A percentile compares a stretch with the other conserved stretches of the same genome.
These are phyloP conservation scores for Pampus argenteus DNA, from an alignment of 2,797 vertebrate species.

Conservation along the genomic window DNA sequence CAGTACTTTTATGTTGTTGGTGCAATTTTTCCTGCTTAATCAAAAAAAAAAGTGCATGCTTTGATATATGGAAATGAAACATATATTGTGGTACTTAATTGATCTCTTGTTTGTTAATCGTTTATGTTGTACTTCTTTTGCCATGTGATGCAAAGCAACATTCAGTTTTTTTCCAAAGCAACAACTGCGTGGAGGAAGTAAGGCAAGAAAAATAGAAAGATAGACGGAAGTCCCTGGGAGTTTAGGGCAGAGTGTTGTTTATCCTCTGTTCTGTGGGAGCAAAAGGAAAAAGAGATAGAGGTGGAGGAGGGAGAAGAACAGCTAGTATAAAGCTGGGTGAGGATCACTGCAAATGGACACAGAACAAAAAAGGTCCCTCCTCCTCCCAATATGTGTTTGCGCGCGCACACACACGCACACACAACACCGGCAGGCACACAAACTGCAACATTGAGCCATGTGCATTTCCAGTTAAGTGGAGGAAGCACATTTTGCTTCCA, in stretches of 20 bases:
- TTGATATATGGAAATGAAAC: conserved; percentile 81
- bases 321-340: conserved; percentile 58
- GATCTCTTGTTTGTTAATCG: conserved; percentile 73
- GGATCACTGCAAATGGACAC: conserved; percentile 69
- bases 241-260: conserved; percentile 54
- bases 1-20: conserved; percentile 76
- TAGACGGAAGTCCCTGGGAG: conserved; percentile 35
- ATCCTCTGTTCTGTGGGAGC: conserved; percentile 48
- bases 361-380: conserved; percentile 51
- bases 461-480: conserved; percentile 63
- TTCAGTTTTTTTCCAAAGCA: conserved; percentile 52
- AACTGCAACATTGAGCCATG: conserved; percentile 62
- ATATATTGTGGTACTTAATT: conserved; percentile 78
- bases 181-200: conserved; percentile 32
- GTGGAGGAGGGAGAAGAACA: conserved; percentile 48
- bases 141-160: conserved; percentile 69
- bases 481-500: conserved; percentile 66
- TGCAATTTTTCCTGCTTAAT: conserved; percentile 82
- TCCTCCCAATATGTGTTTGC: conserved; percentile 35
- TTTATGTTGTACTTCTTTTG: conserved; percentile 69
- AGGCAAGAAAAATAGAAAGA: conserved; percentile 21
- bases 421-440: conserved; percentile 9
- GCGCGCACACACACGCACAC: conserved; percentile 12
- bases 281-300: conserved; percentile 39
- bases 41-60: conserved; percentile 81